Conservation (phyloP, 2,113 vertebrate genomes). For the Phylloscopus trochiloides region DNA sequence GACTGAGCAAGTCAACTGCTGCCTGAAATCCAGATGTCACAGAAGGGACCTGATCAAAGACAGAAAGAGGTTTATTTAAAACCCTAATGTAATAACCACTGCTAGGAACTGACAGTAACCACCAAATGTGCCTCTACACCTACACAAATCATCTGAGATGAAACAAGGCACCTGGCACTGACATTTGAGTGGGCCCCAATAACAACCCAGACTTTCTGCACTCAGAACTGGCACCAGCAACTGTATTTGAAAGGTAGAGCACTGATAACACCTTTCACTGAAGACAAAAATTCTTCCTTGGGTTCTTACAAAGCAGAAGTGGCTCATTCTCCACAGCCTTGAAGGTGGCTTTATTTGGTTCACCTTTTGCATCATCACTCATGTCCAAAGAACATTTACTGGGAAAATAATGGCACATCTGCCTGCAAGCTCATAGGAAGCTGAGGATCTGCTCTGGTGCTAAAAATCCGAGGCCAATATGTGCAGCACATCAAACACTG, state of each 20-base stretch:
- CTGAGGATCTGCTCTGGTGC: neutral
- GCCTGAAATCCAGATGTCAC: slow-evolving; percentile 72
- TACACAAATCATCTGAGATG: neutral
- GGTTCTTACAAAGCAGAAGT: neutral
- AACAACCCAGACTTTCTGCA: neutral
- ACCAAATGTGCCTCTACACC: neutral
- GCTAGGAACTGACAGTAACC: neutral
- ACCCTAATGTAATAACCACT: neutral
- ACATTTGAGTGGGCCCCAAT: neutral
- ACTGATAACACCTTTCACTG: neutral
- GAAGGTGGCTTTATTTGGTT: neutral
- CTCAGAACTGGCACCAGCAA: neutral
- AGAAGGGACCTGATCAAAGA: slow-evolving; percentile 73
- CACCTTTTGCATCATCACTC: neutral
- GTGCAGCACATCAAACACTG: neutral
- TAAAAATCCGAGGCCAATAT: neutral
- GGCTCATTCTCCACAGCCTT: neutral
- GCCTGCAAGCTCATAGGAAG: neutral
- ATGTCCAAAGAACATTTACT: neutral
- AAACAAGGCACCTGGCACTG: neutral
- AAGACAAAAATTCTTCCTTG: neutral
- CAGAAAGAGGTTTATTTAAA: neutral
- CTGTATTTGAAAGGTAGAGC: neutral
- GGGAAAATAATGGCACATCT: neutral
- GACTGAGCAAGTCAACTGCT: slow-evolving; percentile 83